Percentiles rank a stretch among this genome's conserved stretches.
These are phyloP conservation scores for Xenopus petersii DNA, from an alignment of 2,797 vertebrate genomes.

Conservation along the genomic window DNA sequence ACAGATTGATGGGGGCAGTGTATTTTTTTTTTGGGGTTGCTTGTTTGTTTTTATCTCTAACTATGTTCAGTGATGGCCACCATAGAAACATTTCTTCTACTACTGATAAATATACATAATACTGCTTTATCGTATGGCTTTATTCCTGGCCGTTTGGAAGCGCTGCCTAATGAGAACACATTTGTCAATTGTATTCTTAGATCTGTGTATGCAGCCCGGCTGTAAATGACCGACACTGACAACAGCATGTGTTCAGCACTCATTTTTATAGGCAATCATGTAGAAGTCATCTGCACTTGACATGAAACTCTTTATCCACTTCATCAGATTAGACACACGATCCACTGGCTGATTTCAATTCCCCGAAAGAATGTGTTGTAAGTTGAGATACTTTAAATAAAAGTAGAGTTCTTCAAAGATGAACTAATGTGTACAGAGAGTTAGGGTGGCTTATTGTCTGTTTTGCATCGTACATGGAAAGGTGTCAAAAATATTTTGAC, in stretches of 20 bases:
- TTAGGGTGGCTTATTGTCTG: conserved; percentile 4
- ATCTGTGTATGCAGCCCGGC: conserved; percentile 27
- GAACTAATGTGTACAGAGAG: conserved; percentile 33
- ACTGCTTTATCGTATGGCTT: too few species aligned
- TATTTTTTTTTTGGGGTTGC: too few species aligned
- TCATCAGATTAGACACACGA: not conserved
- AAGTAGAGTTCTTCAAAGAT: conserved; percentile 14
- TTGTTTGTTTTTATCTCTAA: too few species aligned
- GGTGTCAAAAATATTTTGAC: too few species aligned
- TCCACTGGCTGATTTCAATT: conserved; percentile 7
- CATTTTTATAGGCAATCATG: conserved; percentile 1
- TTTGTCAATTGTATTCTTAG: not conserved
- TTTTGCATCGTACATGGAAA: not conserved
- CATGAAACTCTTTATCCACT: not conserved
- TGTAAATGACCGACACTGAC: conserved; percentile 36
- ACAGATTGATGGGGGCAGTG: too few species aligned
- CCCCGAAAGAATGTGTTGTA: conserved; percentile 10
- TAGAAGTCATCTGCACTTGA: conserved; percentile 24
- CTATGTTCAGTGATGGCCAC: too few species aligned
- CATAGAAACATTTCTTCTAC: too few species aligned
- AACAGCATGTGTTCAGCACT: conserved; percentile 14
- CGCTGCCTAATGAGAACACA: too few species aligned
- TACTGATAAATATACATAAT: too few species aligned
- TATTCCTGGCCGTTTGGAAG: too few species aligned
- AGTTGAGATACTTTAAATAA: conserved; percentile 28